Percentiles rank a stretch among this genome's conserved stretches.
phyloP scores from a whole-genome alignment of 35 echinoderm and acorn worm genomes.

The Nesometra sesokonis region DNA sequence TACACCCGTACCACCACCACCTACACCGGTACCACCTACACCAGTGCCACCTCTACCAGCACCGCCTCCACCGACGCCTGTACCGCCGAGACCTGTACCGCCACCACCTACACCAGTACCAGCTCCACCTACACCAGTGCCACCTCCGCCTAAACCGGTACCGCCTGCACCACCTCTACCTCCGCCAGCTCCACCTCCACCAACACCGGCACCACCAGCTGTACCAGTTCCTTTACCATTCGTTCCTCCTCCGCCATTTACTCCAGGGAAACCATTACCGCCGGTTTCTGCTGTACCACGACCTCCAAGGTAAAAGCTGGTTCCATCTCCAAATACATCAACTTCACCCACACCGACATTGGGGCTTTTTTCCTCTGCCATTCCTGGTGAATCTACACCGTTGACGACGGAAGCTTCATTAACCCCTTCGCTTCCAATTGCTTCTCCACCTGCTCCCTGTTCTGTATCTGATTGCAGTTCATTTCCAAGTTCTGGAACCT shows the following conservation, averaged over 20 bases:
- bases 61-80: not conserved
- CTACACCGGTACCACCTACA: not conserved
- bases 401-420: too few relatives aligned
- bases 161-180: not conserved
- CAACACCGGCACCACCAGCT: too few relatives aligned
- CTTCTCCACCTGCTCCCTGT: not conserved
- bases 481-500: not conserved
- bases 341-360: not conserved
- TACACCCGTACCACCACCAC: not conserved
- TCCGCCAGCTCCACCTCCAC: too few relatives aligned
- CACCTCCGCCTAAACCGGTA: not conserved
- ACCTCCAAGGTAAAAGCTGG: not conserved
- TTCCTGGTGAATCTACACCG: too few relatives aligned
- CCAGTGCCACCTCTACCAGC: not conserved
- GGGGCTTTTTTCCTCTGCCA: too few relatives aligned
- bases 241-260: too few relatives aligned
- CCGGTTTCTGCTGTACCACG: not conserved
- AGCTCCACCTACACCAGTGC: not conserved
- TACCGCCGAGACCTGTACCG: not conserved
- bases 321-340: too few relatives aligned
- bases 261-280: not conserved
- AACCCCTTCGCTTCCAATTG: too few relatives aligned
- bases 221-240: too few relatives aligned
- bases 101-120: not conserved
- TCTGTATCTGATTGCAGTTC: not conserved